Base-by-base conservation (phyloP, 1,140 invertebrate genomes). In the Neelides sp. region DNA sequence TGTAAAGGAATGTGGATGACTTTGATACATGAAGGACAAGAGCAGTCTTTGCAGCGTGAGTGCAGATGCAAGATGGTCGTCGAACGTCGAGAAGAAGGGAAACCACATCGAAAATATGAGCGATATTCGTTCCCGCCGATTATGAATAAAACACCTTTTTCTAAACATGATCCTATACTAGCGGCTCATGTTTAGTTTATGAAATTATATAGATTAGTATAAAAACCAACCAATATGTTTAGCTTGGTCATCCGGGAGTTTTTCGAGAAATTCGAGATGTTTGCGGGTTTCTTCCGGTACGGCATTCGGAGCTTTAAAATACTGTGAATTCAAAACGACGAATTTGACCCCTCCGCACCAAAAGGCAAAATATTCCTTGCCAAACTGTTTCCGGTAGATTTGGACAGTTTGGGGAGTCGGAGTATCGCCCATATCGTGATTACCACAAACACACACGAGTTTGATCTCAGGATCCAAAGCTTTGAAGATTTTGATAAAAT, bases 341-440 rank as follows among this genome's bases (percentile, higher is more conserved):
- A 73, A 75, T 39, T 70, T 67, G n/a, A 75, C 68, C 4, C 75
- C 75, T 7, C 67, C 66, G 28, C 61, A 65, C 67, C 68, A 73
- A 58, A 77, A 77, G 0, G 65, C 67, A 59, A 74, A 77, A 55
- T 65, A 75, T 62, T 77, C 75, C 56, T 73, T 69, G n/a, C 75
- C 75, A 63, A 73, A 77, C 24, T 63, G 57, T 2, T 64, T 47
- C 17, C 63, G 58, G 50, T 73, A 76, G 24, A 48, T 46, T 40
- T 57, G 15, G 24, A 77, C 57, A 7, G 65, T 63, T 43, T 67
- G 48, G 4, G 43, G 36, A 13, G 71, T 73, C 27, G 75, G 75
- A 5, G 50, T 59, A 52, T 77, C 64, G 2, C 74, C 73, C 8
- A 77, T 60, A 58, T 77, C 75, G 61, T 77, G 75, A 61, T 77